These are phyloP conservation scores for Torymus texanus DNA, from an alignment of 2,888 invertebrate species.

Conservation along the genomic window DNA sequence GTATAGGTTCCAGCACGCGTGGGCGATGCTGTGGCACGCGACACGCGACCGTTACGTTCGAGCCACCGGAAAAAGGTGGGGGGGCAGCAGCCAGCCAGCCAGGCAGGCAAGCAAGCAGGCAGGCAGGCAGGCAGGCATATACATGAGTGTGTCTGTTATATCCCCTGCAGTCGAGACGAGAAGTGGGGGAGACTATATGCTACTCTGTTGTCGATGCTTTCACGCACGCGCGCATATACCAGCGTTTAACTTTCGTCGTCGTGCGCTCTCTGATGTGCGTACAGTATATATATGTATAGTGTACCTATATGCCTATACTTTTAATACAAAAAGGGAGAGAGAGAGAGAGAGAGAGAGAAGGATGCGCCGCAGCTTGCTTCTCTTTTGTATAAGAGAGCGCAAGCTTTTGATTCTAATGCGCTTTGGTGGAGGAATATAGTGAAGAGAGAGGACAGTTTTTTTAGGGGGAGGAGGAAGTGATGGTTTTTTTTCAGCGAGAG, in stretches of 20 bases:
- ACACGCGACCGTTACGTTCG: conserved; percentile 74
- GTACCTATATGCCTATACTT: too few relatives aligned
- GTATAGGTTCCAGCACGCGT: conserved; percentile 72
- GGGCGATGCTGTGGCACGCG: conserved; percentile 75
- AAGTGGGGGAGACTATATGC: conserved; percentile 11
- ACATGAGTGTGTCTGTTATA: not conserved
- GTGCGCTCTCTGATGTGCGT: not conserved
- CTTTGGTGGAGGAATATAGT: not conserved
- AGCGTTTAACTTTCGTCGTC: conserved; percentile 28
- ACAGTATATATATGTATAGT: not conserved
- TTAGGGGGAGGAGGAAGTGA: too few relatives aligned
- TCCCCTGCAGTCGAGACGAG: conserved; percentile 7
- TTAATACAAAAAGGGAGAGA: conserved; percentile 23
- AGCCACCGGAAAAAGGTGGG: conserved; percentile 60
- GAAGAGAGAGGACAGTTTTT: too few relatives aligned
- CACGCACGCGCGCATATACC: conserved; percentile 37
- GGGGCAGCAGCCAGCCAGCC: not conserved
- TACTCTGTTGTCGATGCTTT: conserved; percentile 45
- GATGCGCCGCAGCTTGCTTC: conserved; percentile 53
- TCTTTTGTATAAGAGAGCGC: conserved; percentile 27
- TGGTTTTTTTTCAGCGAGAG: conserved; percentile 8
- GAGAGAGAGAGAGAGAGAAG: too few relatives aligned
- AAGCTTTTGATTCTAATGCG: conserved; percentile 45
- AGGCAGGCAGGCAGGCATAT: too few relatives aligned
- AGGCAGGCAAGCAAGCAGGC: too few relatives aligned